A percentile compares a stretch with the other conserved stretches of the same genome.
phyloP scores from a whole-genome alignment of 2,113 vertebrate genomes.

The Diphyllodes magnificus region DNA sequence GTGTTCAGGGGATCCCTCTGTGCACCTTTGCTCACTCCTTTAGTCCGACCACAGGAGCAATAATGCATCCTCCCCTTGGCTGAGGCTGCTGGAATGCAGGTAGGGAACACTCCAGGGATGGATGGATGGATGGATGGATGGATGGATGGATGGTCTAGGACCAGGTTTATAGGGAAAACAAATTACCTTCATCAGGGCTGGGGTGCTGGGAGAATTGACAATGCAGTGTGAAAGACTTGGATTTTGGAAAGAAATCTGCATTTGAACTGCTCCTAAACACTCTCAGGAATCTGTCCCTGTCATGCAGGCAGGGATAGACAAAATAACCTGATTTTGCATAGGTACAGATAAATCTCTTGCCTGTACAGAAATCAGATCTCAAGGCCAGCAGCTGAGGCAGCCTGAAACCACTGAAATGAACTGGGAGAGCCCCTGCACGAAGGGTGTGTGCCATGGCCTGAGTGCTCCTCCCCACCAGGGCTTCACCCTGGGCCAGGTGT shows the following conservation, averaged over 20 bases:
- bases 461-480: neutral
- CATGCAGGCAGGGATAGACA: neutral
- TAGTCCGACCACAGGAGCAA: neutral
- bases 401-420: neutral
- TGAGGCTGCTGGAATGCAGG: neutral
- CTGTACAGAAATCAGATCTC: neutral
- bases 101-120: neutral
- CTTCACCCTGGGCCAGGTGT: neutral
- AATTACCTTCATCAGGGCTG: neutral
- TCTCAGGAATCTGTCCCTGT: neutral
- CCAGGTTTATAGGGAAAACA: neutral
- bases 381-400: neutral
- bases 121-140: neutral
- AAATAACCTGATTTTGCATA: neutral
- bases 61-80: neutral
- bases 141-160: neutral
- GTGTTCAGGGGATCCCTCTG: neutral
- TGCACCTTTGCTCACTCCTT: neutral
- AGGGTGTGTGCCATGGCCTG: neutral
- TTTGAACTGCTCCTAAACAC: neutral
- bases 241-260: neutral
- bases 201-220: neutral
- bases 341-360: neutral
- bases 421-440: fast-evolving
- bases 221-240: neutral